Evolutionary conservation across 2,797 vertebrate species (phyloP).

Genomic region (Cottoperca gobio): DNA sequence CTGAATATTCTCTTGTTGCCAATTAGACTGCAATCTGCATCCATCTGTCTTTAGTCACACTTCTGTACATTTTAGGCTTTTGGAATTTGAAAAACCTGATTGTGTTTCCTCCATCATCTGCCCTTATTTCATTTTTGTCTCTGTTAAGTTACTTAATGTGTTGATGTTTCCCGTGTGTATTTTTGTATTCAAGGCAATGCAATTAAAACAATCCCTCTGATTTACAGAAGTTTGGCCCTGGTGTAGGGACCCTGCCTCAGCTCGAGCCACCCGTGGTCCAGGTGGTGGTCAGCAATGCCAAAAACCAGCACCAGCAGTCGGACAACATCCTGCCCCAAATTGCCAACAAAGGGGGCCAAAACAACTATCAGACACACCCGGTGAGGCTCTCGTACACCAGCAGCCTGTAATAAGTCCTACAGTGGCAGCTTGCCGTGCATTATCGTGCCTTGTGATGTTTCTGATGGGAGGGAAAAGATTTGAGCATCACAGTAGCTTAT

Average conservation of each 20-base stretch:
- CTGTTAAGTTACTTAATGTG: not conserved
- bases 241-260: conserved; percentile 82
- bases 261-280: conserved; percentile 85
- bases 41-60: not conserved
- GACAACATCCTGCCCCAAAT: conserved; percentile 87
- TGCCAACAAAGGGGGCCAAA: conserved; percentile 81
- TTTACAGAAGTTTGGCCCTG: conserved; percentile 80
- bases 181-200: not conserved
- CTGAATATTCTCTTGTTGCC: conserved; percentile 2
- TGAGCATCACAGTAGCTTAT: not conserved
- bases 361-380: conserved; percentile 78
- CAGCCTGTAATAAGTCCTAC: not conserved
- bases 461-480: not conserved
- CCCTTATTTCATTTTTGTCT: conserved; percentile 9
- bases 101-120: not conserved
- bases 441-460: not conserved
- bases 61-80: not conserved
- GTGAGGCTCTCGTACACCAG: conserved; percentile 58
- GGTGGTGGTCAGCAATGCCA: conserved; percentile 86
- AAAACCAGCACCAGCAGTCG: conserved; percentile 83
- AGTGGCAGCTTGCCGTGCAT: not conserved
- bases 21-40: not conserved
- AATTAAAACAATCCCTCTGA: conserved; percentile 2
- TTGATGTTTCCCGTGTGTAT: not conserved
- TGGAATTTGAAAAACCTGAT: not conserved